Evolutionary conservation across 2,113 vertebrate genomes (phyloP).

Genomic region (Leucopsar rothschildi): DNA sequence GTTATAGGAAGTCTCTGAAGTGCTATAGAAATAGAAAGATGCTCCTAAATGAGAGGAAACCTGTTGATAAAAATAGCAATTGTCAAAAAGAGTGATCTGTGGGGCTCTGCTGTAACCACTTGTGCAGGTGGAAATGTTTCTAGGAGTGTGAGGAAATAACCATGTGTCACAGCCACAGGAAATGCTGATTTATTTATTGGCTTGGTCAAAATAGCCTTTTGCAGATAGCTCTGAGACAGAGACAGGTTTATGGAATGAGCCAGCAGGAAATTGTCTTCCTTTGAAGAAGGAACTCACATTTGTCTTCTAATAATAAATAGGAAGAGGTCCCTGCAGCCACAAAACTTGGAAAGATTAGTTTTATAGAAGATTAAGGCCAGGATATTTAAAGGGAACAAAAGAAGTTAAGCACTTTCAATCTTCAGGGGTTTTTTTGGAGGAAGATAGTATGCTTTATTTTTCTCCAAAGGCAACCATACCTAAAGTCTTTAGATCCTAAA

Average conservation of each 20-base stretch:
- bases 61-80: neutral
- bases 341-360: neutral
- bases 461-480: neutral
- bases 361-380: neutral
- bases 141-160: conserved; percentile 29
- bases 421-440: neutral
- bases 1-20: conserved; percentile 7
- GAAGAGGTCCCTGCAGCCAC: neutral
- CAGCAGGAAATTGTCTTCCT: neutral
- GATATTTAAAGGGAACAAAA: neutral
- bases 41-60: conserved; percentile 26
- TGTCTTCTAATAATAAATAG: neutral
- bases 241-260: neutral
- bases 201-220: neutral
- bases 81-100: neutral
- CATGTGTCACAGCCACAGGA: neutral
- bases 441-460: neutral
- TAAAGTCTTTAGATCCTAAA: neutral
- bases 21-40: conserved; percentile 23
- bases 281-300: neutral
- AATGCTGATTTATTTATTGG: conserved; percentile 41
- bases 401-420: neutral
- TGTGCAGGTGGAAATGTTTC: conserved; percentile 10
- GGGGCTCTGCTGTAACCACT: neutral
- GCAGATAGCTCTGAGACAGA: neutral